These are phyloP conservation scores for Eilema sororculum DNA, from an alignment of 2,888 invertebrate genomes.

Conservation along the genomic window DNA sequence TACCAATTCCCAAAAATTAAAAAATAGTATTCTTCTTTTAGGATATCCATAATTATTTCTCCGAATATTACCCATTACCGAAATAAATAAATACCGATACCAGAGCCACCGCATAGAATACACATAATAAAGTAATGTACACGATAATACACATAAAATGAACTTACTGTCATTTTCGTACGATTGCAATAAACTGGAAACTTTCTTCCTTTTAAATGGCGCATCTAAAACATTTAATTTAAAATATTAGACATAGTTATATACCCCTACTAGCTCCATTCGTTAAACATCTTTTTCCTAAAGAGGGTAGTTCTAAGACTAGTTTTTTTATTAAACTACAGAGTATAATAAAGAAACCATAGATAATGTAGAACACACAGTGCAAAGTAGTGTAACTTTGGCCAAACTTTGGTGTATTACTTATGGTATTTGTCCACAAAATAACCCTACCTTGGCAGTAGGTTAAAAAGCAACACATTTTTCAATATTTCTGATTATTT, in stretches of 20 bases:
- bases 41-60: constrained; percentile 12
- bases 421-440: background rate
- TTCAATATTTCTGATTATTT: background rate
- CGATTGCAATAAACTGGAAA: constrained; percentile 62
- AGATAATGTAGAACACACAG: background rate
- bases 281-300: background rate
- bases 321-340: background rate
- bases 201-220: constrained; percentile 61
- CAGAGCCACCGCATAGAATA: constrained; percentile 23
- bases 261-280: background rate
- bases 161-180: constrained; percentile 79
- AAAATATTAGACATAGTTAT: constrained; percentile 23
- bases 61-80: constrained; percentile 25
- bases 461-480: background rate
- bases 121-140: constrained; percentile 27
- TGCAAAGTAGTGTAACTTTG: background rate
- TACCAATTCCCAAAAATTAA: too few species aligned
- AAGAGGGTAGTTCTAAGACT: background rate
- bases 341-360: background rate
- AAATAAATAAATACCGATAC: constrained; percentile 18
- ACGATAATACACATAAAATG: constrained; percentile 31
- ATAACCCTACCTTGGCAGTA: background rate
- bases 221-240: constrained; percentile 55
- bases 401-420: background rate
- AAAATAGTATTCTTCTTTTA: background rate